Percentiles rank a stretch among this genome's conserved stretches.
phyloP scores from a whole-genome alignment of 2,888 invertebrate species.

The Drosophila paranaensis region DNA sequence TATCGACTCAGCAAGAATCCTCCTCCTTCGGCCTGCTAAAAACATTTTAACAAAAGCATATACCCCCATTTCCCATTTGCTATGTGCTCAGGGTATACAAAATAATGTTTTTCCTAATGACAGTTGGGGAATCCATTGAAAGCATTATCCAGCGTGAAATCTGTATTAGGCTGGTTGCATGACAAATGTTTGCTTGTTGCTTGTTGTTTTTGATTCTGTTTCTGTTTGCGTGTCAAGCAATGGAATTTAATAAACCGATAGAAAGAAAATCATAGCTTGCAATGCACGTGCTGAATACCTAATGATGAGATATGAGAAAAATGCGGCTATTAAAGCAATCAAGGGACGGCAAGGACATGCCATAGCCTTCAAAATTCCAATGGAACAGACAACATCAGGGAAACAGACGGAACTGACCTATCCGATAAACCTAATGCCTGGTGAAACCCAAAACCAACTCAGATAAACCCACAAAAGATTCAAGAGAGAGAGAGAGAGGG shows the following conservation, averaged over 20 bases:
- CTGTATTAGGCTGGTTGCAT: constrained; percentile 30
- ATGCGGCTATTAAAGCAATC: constrained; percentile 6
- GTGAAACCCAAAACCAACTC: neutral
- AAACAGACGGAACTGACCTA: constrained; percentile 2
- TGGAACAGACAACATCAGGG: neutral
- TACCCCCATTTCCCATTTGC: too few species aligned
- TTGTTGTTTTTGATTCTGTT: neutral
- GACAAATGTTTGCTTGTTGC: constrained; percentile 13
- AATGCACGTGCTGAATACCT: constrained; percentile 19
- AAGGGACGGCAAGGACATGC: constrained; percentile 6
- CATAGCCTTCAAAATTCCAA: constrained; percentile 18
- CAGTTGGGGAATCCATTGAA: neutral
- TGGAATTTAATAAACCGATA: neutral
- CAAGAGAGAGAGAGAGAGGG: neutral
- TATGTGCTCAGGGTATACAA: neutral
- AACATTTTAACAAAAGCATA: too few species aligned
- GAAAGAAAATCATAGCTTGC: neutral
- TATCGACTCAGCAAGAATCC: too few species aligned
- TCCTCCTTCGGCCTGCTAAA: too few species aligned
- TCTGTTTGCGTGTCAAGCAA: constrained; percentile 32
- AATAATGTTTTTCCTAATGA: neutral
- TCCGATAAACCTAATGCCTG: constrained; percentile 1
- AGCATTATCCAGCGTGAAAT: constrained; percentile 36
- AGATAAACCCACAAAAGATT: neutral
- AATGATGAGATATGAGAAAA: constrained; percentile 5